Evolutionary conservation across 2,888 invertebrate genomes (phyloP).

Genomic region (Synergus itoensis): DNA sequence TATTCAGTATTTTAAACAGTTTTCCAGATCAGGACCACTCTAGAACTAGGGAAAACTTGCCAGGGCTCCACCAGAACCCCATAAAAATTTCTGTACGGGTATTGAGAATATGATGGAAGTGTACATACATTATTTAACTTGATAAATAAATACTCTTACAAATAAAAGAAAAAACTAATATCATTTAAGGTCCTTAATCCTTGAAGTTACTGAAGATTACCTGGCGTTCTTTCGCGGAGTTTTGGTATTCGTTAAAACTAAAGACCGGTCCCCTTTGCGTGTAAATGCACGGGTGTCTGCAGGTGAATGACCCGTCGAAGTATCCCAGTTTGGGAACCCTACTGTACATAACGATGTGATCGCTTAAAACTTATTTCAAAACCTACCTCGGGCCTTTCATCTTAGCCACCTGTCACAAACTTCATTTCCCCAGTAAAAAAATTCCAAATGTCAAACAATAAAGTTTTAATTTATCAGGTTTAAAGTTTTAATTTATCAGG

Average conservation of each 20-base stretch:
- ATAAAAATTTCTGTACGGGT: too few species aligned
- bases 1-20: too few species aligned
- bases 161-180: not conserved
- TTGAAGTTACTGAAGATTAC: conserved; percentile 17
- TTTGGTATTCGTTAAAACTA: conserved; percentile 50
- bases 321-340: conserved; percentile 36
- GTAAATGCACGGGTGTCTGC: conserved; percentile 52
- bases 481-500: not conserved
- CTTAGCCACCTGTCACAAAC: conserved; percentile 16
- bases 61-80: too few species aligned
- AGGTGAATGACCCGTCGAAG: conserved; percentile 54
- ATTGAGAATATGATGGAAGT: not conserved
- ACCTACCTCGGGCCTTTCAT: conserved; percentile 43
- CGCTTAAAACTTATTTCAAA: conserved; percentile 38
- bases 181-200: conserved; percentile 9
- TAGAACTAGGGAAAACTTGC: too few species aligned
- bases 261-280: conserved; percentile 52
- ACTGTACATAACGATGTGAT: conserved; percentile 39
- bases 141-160: too few species aligned
- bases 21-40: too few species aligned
- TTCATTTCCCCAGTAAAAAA: conserved; percentile 7
- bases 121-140: not conserved
- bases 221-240: conserved; percentile 44
- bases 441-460: not conserved
- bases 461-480: not conserved